Conservation (phyloP, 2,888 invertebrate genomes). For the Labia minor region DNA sequence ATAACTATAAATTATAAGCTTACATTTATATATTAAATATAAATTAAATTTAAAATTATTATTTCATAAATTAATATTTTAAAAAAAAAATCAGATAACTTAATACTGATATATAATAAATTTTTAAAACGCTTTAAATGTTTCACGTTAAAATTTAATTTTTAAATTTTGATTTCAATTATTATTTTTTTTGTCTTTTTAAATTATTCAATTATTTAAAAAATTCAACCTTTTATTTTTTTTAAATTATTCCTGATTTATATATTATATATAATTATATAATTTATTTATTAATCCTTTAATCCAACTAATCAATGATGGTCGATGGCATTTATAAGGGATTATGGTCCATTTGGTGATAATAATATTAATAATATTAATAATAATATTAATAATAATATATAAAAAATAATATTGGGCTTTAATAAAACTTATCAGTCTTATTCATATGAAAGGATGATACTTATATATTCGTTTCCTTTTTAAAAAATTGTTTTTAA, state of each 20-base stretch:
- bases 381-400: neutral
- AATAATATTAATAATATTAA: neutral
- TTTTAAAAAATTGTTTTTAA: no score
- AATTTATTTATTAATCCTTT: constrained; percentile 19
- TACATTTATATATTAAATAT: no score
- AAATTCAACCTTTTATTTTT: constrained; percentile 23
- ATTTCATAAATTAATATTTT: no score
- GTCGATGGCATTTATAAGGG: neutral
- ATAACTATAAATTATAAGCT: no score
- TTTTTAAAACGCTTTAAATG: neutral
- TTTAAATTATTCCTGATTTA: constrained; percentile 21
- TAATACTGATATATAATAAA: neutral
- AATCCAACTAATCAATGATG: constrained; percentile 17
- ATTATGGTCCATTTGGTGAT: neutral
- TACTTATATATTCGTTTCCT: no score
- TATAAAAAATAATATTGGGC: neutral
- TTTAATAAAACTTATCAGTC: no score
- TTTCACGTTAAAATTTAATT: constrained; percentile 21
- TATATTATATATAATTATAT: constrained; percentile 16
- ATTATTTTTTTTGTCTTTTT: constrained; percentile 16
- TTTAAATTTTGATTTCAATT: constrained; percentile 18
- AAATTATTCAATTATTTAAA: constrained; percentile 21
- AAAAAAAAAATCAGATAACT: neutral
- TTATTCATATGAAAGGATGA: no score
- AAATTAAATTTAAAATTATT: no score